phyloP scores from a whole-genome alignment of 2,888 invertebrate genomes.

The Pharmacophagus antenor region DNA sequence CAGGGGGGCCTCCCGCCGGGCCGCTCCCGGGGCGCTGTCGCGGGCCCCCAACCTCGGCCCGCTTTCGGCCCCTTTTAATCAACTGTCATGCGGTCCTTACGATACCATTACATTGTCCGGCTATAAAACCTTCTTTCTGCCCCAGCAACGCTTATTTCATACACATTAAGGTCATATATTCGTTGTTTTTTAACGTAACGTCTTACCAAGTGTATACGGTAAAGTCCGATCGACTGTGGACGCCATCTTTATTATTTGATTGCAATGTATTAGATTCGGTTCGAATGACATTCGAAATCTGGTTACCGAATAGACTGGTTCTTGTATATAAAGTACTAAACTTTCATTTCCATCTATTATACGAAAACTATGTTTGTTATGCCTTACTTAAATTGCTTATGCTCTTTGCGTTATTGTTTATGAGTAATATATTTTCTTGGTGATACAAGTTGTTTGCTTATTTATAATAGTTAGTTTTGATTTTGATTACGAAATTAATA shows the following conservation, averaged over 20 bases:
- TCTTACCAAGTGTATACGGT: constrained; percentile 41
- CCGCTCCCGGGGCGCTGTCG: constrained; percentile 74
- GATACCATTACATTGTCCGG: constrained; percentile 53
- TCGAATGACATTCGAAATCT: constrained; percentile 57
- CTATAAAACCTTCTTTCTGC: constrained; percentile 31
- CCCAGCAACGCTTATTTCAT: constrained; percentile 31
- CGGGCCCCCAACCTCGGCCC: constrained; percentile 73
- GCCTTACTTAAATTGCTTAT: constrained; percentile 8
- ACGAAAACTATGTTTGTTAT: constrained; percentile 28
- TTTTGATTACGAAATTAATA: neutral
- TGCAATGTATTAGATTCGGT: constrained; percentile 63
- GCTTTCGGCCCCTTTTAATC: constrained; percentile 80
- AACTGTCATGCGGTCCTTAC: constrained; percentile 74
- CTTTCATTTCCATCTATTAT: constrained; percentile 25
- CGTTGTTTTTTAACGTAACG: constrained; percentile 30
- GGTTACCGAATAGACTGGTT: constrained; percentile 34
- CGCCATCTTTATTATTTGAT: constrained; percentile 70
- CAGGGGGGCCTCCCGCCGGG: constrained; percentile 73
- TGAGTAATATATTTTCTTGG: neutral
- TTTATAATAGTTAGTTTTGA: neutral
- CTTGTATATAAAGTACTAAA: constrained; percentile 25
- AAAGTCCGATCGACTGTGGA: constrained; percentile 45
- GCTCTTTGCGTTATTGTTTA: constrained; percentile 13
- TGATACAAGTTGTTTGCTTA: constrained; percentile 15
- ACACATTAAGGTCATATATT: constrained; percentile 37